Base-by-base conservation (phyloP, 2,113 vertebrate genomes). In the Epinephelus fuscoguttatus region DNA sequence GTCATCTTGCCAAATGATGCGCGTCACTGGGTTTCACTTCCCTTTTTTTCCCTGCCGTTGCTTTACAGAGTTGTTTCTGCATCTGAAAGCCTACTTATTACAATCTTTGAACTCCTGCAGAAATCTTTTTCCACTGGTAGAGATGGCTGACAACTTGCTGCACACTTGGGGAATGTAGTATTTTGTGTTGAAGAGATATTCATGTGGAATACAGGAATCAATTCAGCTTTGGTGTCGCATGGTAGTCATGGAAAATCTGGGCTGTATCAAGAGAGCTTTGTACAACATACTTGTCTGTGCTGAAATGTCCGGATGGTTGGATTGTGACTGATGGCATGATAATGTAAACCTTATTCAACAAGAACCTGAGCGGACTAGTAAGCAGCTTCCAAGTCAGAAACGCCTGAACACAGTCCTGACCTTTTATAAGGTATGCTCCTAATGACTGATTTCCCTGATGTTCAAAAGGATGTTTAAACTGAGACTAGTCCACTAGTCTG, bases 1-100 rank as follows among this genome's bases (percentile, higher is more conserved):
- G 92, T 90, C 89, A 90, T 88, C 77, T 87, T 63, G 78, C 82
- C 86, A 90, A 92, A 89, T 87, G 87, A 90, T 85, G 87, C 81
- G 52, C 79, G 75, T 87, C 89, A 82, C 67, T 78, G 84, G 68
- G 17, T 89, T 91, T 74, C 67, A 49, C 81, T 84, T 89, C 77
- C 27, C 9, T 47, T 88, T 76, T 75, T 74, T 53, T 33, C 21
- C 40, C 57, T 10, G 69, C 72, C 7, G 53, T 66, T 77, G 81
- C 66, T 87, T 86, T 87, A 71, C 76, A 66, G 68, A 78, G 62
- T 82, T 82, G 81, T 85, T 87, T 88, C 75, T 77, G 80, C 78
- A 74, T 87, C 81, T 84, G 55, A 86, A 88, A 91, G 66, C 52
- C 60, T 82, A 53, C 84, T 88, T 86, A 91, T 87, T 83, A 78